Evolutionary conservation across 2,797 vertebrate genomes (phyloP).

Genomic region (Gouania willdenowi): DNA sequence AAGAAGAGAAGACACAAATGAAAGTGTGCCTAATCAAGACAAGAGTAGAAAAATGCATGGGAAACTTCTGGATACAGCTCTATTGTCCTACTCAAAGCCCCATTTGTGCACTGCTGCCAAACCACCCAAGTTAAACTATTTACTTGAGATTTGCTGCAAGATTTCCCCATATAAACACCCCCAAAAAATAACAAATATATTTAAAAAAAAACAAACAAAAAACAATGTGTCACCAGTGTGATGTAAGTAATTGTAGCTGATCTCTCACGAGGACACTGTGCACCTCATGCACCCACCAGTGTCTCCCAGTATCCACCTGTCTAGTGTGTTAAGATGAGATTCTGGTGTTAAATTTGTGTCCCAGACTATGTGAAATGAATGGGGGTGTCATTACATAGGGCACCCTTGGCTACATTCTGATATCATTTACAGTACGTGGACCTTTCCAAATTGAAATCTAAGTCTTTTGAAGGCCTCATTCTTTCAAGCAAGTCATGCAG

Average conservation of each 20-base stretch:
- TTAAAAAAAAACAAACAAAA: slow-evolving; percentile 61
- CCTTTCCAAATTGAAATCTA: slow-evolving; percentile 56
- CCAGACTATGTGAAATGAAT: slow-evolving; percentile 32
- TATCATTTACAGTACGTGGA: slow-evolving; percentile 41
- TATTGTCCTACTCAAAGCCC: slow-evolving; percentile 65
- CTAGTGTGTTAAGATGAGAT: slow-evolving; percentile 19
- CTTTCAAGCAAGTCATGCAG: slow-evolving; percentile 53
- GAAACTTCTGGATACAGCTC: slow-evolving; percentile 56
- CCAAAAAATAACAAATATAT: too few species aligned
- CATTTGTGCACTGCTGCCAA: slow-evolving; percentile 68
- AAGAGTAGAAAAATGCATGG: slow-evolving; percentile 55
- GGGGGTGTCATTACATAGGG: slow-evolving; percentile 34
- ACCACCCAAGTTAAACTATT: slow-evolving; percentile 50
- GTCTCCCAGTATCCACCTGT: slow-evolving; percentile 13
- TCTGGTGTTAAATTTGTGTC: slow-evolving; percentile 33
- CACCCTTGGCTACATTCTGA: slow-evolving; percentile 47
- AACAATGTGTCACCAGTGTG: slow-evolving; percentile 43
- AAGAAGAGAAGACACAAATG: too few species aligned
- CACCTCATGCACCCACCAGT: slow-evolving; percentile 7
- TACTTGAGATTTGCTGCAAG: slow-evolving; percentile 58
- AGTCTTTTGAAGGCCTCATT: slow-evolving; percentile 36
- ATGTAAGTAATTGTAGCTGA: slow-evolving; percentile 53
- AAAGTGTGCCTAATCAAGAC: too few species aligned
- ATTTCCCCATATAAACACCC: too few species aligned
- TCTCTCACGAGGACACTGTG: slow-evolving; percentile 58